phyloP scores from a whole-genome alignment of 2,113 vertebrate genomes.

The Tragelaphus scriptus region DNA sequence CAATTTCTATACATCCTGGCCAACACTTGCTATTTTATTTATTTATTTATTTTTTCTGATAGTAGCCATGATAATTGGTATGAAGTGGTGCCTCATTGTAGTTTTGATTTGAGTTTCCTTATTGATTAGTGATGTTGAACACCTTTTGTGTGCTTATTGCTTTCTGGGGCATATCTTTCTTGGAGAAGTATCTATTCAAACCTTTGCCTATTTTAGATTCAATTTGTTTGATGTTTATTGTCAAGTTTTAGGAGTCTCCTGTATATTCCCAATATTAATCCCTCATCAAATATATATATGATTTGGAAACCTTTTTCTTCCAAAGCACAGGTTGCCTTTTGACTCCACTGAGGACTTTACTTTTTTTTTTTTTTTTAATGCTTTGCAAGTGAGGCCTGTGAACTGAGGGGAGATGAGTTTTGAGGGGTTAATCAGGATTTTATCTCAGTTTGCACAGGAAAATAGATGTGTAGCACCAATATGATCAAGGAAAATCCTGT shows the following conservation, averaged over 20 bases:
- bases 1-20: not conserved
- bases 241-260: not conserved
- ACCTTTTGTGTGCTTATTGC: not conserved
- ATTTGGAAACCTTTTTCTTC: not conserved
- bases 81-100: not conserved
- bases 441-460: not conserved
- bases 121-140: not conserved
- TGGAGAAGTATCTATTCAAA: not conserved
- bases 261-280: not conserved
- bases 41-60: not conserved
- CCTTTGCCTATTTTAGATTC: not conserved
- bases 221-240: not conserved
- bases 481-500: not conserved
- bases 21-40: not conserved
- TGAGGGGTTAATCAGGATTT: not conserved
- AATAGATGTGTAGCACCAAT: not conserved
- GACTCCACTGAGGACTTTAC: not conserved
- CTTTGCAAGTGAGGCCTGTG: not conserved
- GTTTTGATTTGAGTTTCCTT: not conserved
- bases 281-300: not conserved
- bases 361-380: not conserved
- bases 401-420: not conserved
- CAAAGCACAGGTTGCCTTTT: not conserved
- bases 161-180: not conserved
- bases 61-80: not conserved